phyloP scores from a whole-genome alignment of 2,888 invertebrate genomes.

The Ophion ellenae region DNA sequence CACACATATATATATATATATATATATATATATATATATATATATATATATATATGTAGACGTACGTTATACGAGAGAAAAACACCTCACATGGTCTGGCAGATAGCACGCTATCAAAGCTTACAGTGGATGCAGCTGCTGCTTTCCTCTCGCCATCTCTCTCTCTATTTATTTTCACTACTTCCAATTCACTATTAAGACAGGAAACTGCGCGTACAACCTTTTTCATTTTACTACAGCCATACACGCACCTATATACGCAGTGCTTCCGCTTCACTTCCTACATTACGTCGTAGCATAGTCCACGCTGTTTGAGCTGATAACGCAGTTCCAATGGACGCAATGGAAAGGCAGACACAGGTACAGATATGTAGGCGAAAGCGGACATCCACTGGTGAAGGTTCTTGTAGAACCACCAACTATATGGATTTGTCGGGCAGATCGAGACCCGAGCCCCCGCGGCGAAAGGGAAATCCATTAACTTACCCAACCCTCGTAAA shows the following conservation, averaged over 20 bases:
- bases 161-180: slow-evolving; percentile 16
- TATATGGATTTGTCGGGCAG: slow-evolving; percentile 57
- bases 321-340: slow-evolving; percentile 64
- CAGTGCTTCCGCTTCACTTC: slow-evolving; percentile 16
- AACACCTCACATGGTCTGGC: slow-evolving; percentile 20
- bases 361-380: slow-evolving; percentile 9
- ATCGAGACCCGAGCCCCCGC: slow-evolving; percentile 66
- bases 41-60: background rate
- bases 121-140: slow-evolving; percentile 60
- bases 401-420: background rate
- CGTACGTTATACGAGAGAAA: background rate
- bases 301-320: slow-evolving; percentile 57
- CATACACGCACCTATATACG: slow-evolving; percentile 13
- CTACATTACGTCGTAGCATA: background rate
- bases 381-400: background rate
- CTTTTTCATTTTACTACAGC: slow-evolving; percentile 46
- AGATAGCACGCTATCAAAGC: slow-evolving; percentile 60
- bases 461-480: slow-evolving; percentile 80
- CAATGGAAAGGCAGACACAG: background rate
- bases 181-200: slow-evolving; percentile 47
- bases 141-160: slow-evolving; percentile 54
- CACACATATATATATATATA: background rate
- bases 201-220: slow-evolving; percentile 43
- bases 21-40: background rate
- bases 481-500: slow-evolving; percentile 68